Base-by-base conservation (phyloP, 1,140 invertebrate species). In the Carposina sasakii region DNA sequence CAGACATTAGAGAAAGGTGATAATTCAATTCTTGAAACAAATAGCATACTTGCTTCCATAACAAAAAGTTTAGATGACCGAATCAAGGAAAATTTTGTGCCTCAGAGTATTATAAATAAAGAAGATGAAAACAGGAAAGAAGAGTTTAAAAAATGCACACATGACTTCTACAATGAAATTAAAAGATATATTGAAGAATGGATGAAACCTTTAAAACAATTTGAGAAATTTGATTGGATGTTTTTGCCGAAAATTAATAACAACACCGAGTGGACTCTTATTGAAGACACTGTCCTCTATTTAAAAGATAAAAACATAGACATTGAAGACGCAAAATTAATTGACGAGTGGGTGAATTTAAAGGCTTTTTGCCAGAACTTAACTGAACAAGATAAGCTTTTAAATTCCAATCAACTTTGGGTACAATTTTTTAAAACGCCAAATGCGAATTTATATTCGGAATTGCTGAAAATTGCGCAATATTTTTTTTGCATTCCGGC, bases 321-420 rank as follows among this genome's bases (percentile, higher is more conserved):
- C 8, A 51, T 51, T 19, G 23, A 50, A 12, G 24, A 28, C 24
- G 6, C 37, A 26, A 24, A 44, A 22, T n/a, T 45, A 26, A 48
- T 50, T 48, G 30, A 44, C 23, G 48, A 50, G 24, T 50, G 48
- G 48, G 19, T 50, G 16, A 50, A 50, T 48, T 45, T 50, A 26
- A 50, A 50, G 26, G 22, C 48, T n/a, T 50, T 21, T 17, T 6
- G 48, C 23, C n/a, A 5, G 26, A 50, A 50, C 23, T 8, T 50
- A 13, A 49, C 12, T 24, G 48, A 50, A 4, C 4, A 48, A 17
- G 48, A 44, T 13, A 50, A 50, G 17, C 8, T 19, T 12, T 50
- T 50, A 49, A 22, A 13, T 15, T 8, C 37, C 6, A 40, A 40
- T 13, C 37, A 22, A 9, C 37, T 40, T 5, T 40, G 37, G 37